Conservation (phyloP, 2,113 vertebrate species). For the Trachemys scripta region DNA sequence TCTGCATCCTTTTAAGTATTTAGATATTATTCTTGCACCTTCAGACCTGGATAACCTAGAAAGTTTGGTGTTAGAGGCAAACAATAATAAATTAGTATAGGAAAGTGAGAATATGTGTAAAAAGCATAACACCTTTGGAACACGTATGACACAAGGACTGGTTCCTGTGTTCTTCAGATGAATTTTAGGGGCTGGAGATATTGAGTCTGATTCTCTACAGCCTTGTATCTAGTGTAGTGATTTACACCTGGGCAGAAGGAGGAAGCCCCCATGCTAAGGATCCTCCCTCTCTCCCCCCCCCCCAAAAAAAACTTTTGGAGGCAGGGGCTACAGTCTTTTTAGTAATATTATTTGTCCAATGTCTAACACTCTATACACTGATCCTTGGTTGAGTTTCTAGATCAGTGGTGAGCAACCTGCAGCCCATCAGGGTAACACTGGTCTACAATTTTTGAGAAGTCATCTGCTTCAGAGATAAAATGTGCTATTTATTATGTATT, state of each 20-base stretch:
- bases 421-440: too few species aligned
- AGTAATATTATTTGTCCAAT: background rate
- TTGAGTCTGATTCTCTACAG: background rate
- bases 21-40: background rate
- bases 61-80: background rate
- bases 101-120: background rate
- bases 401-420: too few species aligned
- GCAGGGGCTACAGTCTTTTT: background rate
- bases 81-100: background rate
- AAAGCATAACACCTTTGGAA: background rate
- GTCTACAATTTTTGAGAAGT: too few species aligned
- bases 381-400: background rate
- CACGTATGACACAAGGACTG: background rate
- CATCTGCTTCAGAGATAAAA: too few species aligned
- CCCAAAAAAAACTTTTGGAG: background rate
- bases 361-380: background rate
- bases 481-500: too few species aligned
- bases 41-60: background rate
- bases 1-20: background rate
- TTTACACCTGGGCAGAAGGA: background rate
- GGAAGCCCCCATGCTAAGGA: background rate
- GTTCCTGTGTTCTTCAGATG: background rate
- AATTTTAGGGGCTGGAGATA: background rate
- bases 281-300: too few species aligned
- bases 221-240: background rate